Evolutionary conservation across 2,797 vertebrate species (phyloP).

Genomic region (Chloroceryle inda): DNA sequence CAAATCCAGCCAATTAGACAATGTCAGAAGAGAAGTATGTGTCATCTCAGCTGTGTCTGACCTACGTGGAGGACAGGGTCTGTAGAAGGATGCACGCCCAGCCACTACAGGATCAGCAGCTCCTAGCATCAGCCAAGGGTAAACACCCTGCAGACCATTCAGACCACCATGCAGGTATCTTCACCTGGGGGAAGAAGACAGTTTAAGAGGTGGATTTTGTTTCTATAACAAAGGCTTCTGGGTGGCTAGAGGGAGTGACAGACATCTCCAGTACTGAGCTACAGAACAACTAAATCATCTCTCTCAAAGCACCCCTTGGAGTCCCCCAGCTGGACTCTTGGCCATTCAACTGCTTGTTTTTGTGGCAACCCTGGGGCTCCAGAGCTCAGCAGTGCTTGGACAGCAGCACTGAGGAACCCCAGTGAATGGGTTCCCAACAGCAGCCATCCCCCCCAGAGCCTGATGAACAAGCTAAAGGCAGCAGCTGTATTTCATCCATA

Average conservation of each 20-base stretch:
- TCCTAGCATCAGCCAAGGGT: neutral
- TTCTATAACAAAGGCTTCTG: neutral
- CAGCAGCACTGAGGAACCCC: neutral
- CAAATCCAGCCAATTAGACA: constrained; percentile 24
- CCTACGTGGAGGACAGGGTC: neutral
- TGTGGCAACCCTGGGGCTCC: neutral
- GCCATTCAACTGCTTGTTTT: neutral
- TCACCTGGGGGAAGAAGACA: neutral
- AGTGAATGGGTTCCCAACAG: accelerated
- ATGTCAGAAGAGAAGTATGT: neutral
- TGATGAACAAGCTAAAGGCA: neutral
- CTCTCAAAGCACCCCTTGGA: neutral
- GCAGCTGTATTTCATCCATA: neutral
- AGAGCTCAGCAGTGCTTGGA: neutral
- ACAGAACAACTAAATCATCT: neutral
- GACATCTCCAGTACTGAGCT: accelerated
- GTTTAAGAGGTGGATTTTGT: neutral
- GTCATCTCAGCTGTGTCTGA: neutral
- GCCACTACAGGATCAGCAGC: accelerated
- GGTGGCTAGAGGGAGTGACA: neutral
- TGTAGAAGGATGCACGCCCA: neutral
- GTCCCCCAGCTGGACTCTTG: neutral
- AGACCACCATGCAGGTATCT: neutral
- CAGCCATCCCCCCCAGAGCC: neutral
- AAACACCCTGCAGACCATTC: neutral